Evolutionary conservation across 2,888 invertebrate species (phyloP), one percentile per base, ranked within the genome.

Genomic region (Arrhopalites spinosus): DNA sequence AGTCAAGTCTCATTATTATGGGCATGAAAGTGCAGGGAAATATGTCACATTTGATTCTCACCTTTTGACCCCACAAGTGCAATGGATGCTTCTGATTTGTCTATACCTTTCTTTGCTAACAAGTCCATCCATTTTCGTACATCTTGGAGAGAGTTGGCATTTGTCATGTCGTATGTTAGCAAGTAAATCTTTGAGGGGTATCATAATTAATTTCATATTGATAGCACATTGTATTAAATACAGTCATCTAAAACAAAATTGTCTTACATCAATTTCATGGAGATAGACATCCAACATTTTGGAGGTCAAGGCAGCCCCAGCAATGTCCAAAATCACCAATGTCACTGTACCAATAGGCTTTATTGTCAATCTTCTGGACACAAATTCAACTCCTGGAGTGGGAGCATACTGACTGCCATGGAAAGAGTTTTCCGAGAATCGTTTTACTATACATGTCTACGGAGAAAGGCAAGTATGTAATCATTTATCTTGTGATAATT

Each of bases 281-380:
- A 81, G 74, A 64, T 81, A 81, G 20, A 81, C 78, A 17, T 77
- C 74, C 27, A 81, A 43, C 81, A 81, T 81, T 75, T 80, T 81
- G 0, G 81, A 81, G 36, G 64, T 73, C 5, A 81, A 72, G 15
- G 81, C 80, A 64, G 72, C 66, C 15, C 80, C 79, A 7, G 80
- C 80, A 27, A 81, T 78, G 61, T 81, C 81, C 30, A 80, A 70
- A 56, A 81, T 80, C 2, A 81, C 78, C 1, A 80, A 43, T 0
- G 79, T 81, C 11, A 81, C 77, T 1, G 80, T 81, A 61, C 80
- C 80, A 15, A 81, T 45, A 1, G 80, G 76, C 43, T 81, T 81
- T 2, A 81, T 74, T 17, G 70, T 77, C 71, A 81, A 77, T 75
- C 80, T 45, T 67, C 81, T 66, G 7, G 80, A 79, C 20, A 76